Evolutionary conservation across 2,113 vertebrate species (phyloP).

Genomic region (Saguinus imperator): DNA sequence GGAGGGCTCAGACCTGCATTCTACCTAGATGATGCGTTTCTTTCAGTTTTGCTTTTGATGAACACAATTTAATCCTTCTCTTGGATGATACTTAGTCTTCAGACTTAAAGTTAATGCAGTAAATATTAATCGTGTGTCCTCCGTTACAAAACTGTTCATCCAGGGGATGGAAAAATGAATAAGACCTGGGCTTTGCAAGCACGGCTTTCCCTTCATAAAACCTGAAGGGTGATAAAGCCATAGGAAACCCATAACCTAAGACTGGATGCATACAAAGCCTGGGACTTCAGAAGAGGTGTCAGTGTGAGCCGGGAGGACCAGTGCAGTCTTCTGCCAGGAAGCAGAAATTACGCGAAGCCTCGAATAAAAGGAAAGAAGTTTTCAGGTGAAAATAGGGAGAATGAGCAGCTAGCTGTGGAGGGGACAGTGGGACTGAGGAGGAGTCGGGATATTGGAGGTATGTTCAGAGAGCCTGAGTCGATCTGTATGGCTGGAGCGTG

Average conservation of each 20-base stretch:
- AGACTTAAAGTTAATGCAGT: background rate
- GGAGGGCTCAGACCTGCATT: background rate
- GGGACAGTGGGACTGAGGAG: no score
- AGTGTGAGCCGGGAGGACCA: background rate
- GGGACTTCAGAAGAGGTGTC: background rate
- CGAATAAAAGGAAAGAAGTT: background rate
- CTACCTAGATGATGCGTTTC: background rate
- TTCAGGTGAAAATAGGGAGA: background rate
- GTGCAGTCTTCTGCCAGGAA: background rate
- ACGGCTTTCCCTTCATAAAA: background rate
- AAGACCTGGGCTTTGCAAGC: background rate
- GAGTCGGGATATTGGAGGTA: background rate
- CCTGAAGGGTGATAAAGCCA: background rate
- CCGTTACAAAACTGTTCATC: background rate
- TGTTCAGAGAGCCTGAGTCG: background rate
- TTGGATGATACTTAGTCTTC: background rate
- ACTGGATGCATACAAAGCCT: background rate
- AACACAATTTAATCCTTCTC: background rate
- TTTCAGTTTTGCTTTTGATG: background rate
- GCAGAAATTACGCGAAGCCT: background rate
- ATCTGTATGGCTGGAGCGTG: background rate
- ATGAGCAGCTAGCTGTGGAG: background rate
- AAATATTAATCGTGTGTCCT: background rate
- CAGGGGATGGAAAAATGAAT: background rate
- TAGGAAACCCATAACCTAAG: background rate